Conservation (phyloP, 2,113 vertebrate genomes). For the Electrona antarctica region DNA sequence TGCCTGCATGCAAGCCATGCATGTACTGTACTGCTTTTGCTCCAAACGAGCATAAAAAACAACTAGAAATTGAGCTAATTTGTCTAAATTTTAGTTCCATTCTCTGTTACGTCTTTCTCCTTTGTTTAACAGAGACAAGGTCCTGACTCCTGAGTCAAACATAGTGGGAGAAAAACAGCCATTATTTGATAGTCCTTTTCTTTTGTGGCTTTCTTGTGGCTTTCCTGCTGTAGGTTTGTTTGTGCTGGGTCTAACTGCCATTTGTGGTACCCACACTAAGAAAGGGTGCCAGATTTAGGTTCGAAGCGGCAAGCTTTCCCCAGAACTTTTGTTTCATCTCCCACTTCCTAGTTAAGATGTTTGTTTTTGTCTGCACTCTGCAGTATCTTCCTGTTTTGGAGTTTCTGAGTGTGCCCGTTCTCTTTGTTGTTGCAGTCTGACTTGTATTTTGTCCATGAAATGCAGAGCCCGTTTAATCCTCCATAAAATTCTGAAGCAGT, state of each 20-base stretch:
- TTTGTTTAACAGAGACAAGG: constrained; percentile 36
- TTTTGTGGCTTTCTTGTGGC: constrained; percentile 24
- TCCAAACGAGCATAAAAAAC: constrained; percentile 16
- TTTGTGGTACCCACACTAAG: constrained; percentile 30
- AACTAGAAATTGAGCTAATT: constrained; percentile 25
- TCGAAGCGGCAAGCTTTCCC: constrained; percentile 30
- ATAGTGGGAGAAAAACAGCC: constrained; percentile 30
- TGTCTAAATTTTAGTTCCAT: neutral
- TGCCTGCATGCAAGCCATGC: too few species aligned
- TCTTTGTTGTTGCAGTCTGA: too few species aligned
- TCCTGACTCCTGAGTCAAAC: constrained; percentile 45
- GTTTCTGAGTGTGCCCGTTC: constrained; percentile 15
- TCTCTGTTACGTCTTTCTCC: neutral
- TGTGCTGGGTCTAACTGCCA: constrained; percentile 10
- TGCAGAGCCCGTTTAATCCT: too few species aligned
- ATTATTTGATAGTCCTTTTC: constrained; percentile 38
- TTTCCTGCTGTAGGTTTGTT: constrained; percentile 31
- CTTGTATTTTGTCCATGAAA: too few species aligned
- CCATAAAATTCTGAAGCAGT: too few species aligned
- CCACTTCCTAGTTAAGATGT: constrained; percentile 41
- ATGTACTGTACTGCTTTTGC: too few species aligned
- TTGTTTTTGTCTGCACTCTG: constrained; percentile 3
- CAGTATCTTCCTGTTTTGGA: neutral
- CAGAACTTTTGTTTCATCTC: constrained; percentile 41
- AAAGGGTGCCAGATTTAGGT: constrained; percentile 12